Conservation (phyloP, 2,113 vertebrate genomes). For the Setophaga kirtlandii region DNA sequence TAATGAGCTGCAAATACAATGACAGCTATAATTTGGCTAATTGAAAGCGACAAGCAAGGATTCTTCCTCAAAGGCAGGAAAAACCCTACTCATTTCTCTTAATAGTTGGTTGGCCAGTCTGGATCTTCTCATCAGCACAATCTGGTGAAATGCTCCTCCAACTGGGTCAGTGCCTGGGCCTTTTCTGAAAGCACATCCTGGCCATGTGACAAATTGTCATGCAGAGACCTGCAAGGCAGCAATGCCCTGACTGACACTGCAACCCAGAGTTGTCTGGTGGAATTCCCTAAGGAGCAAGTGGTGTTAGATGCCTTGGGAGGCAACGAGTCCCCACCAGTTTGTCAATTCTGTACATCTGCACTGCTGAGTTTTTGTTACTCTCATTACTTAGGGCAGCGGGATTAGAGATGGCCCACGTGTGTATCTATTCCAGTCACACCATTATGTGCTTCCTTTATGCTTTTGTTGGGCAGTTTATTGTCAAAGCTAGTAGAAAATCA, state of each 20-base stretch:
- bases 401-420: rapidly evolving
- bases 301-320: neutral
- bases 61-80: conserved; percentile 9
- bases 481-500: neutral
- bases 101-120: neutral
- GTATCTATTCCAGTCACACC: neutral
- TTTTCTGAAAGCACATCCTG: rapidly evolving
- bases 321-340: neutral
- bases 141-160: neutral
- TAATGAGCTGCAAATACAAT: conserved; percentile 13
- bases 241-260: rapidly evolving
- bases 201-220: rapidly evolving
- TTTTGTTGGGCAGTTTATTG: neutral
- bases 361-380: neutral
- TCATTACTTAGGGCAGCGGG: neutral
- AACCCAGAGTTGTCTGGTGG: neutral
- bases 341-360: neutral
- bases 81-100: neutral
- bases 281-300: neutral
- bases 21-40: conserved; percentile 27
- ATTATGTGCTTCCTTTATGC: neutral
- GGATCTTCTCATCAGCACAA: neutral
- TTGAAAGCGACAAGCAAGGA: neutral
- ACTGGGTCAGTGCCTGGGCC: neutral
- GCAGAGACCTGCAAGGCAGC: rapidly evolving